Percentiles rank a stretch among this genome's conserved stretches.
phyloP scores from a whole-genome alignment of 1,140 invertebrate species.

The Brachionus asplanchnoidis region DNA sequence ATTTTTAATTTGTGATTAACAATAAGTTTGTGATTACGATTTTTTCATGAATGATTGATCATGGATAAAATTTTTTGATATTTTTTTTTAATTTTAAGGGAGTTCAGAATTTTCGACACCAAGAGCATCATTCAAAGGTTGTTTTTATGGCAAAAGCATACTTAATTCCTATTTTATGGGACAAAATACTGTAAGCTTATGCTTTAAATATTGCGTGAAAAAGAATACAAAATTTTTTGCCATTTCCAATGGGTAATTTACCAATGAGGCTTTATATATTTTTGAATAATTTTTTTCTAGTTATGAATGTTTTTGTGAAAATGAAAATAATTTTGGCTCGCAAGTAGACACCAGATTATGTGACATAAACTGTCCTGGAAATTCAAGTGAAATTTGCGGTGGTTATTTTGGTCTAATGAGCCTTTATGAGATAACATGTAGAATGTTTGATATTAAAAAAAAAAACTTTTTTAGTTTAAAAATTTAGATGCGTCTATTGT shows the following conservation, averaged over 20 bases:
- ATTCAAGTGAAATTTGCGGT: slow-evolving; percentile 12
- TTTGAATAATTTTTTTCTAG: background rate
- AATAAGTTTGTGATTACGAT: no score
- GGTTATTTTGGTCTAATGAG: background rate
- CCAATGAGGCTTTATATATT: background rate
- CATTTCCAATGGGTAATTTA: background rate
- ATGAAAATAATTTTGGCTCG: background rate
- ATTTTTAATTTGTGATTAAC: no score
- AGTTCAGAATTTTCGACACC: background rate
- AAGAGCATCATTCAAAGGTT: background rate
- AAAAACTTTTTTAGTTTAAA: background rate
- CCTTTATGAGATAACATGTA: background rate
- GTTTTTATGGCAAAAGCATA: background rate
- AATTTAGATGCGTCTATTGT: background rate
- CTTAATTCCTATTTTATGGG: background rate
- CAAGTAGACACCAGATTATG: background rate
- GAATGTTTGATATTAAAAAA: background rate
- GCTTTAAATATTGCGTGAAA: background rate
- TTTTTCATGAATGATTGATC: no score
- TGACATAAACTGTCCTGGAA: background rate
- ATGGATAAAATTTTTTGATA: no score
- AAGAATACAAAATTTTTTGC: background rate
- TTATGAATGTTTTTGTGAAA: background rate
- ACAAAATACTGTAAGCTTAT: background rate
- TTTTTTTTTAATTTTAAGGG: background rate